phyloP scores from a whole-genome alignment of 2,888 invertebrate species.

The Agrochola circellaris region DNA sequence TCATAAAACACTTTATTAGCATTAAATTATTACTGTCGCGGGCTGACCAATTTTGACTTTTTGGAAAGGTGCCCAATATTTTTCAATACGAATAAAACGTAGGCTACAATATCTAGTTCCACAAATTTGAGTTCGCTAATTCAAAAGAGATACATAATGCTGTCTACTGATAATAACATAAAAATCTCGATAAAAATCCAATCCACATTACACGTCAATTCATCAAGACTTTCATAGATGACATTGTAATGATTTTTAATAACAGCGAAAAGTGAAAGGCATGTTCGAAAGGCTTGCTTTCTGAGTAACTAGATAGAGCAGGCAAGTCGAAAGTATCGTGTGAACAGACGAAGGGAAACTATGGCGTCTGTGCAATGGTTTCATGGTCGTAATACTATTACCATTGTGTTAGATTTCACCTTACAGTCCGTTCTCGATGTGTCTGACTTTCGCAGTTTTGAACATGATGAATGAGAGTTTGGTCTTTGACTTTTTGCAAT shows the following conservation, averaged over 20 bases:
- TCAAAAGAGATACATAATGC: conserved; percentile 9
- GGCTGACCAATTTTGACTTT: conserved; percentile 6
- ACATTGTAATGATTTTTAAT: conserved; percentile 84
- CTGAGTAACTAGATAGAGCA: conserved; percentile 86
- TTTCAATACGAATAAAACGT: neutral
- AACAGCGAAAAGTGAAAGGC: conserved; percentile 88
- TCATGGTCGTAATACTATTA: conserved; percentile 65
- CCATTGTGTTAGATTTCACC: conserved; percentile 69
- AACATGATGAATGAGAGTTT: conserved; percentile 39
- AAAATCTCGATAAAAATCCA: conserved; percentile 42
- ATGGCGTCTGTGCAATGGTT: conserved; percentile 69
- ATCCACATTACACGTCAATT: conserved; percentile 66
- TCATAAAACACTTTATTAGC: conserved; percentile 27
- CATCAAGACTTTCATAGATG: conserved; percentile 79
- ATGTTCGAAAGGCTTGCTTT: conserved; percentile 82
- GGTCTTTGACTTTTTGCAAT: conserved; percentile 16
- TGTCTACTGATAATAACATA: conserved; percentile 26
- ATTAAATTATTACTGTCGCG: conserved; percentile 12
- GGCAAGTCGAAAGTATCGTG: conserved; percentile 86
- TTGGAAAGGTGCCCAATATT: conserved; percentile 16
- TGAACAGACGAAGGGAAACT: conserved; percentile 83
- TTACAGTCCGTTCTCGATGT: conserved; percentile 51
- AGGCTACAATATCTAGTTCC: conserved; percentile 1
- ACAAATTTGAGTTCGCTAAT: neutral
- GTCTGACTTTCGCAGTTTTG: conserved; percentile 57